Evolutionary conservation across 1,140 invertebrate species (phyloP).

Genomic region (Eueides isabella): DNA sequence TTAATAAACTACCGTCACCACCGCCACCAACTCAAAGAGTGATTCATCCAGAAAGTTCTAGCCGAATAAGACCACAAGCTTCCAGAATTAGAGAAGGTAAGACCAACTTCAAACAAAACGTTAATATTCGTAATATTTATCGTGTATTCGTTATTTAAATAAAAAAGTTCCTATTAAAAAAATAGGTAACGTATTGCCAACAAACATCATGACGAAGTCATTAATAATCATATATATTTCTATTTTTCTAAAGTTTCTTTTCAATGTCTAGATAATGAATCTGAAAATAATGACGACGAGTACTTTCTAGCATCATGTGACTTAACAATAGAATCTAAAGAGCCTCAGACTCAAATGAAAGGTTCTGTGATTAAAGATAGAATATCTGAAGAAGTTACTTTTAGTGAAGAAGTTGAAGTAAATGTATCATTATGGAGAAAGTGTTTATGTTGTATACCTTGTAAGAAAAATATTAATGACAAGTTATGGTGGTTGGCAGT

Average conservation of each 20-base stretch:
- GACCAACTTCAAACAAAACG: background rate
- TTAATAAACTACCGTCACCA: conserved; percentile 56
- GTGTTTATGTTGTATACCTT: conserved; percentile 54
- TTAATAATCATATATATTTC: conserved; percentile 44
- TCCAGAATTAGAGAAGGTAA: conserved; percentile 61
- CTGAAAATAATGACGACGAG: conserved; percentile 58
- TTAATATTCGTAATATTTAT: background rate
- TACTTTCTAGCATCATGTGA: conserved; percentile 62
- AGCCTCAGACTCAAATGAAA: conserved; percentile 51
- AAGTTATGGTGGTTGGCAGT: conserved; percentile 63
- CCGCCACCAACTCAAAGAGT: conserved; percentile 54
- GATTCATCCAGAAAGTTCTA: conserved; percentile 41
- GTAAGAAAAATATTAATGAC: conserved; percentile 53
- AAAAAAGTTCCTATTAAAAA: background rate
- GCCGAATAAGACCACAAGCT: conserved; percentile 52
- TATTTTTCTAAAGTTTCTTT: conserved; percentile 21
- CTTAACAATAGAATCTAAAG: conserved; percentile 51
- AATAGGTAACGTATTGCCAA: conserved; percentile 57
- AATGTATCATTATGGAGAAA: conserved; percentile 51
- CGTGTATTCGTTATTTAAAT: conserved; percentile 37
- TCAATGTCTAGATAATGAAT: conserved; percentile 43
- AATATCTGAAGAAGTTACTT: conserved; percentile 46
- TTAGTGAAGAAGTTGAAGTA: conserved; percentile 31
- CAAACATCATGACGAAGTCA: conserved; percentile 53
- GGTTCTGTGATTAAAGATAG: conserved; percentile 58